phyloP scores from a whole-genome alignment of 2,888 invertebrate genomes.

The Drosophila robusta region DNA sequence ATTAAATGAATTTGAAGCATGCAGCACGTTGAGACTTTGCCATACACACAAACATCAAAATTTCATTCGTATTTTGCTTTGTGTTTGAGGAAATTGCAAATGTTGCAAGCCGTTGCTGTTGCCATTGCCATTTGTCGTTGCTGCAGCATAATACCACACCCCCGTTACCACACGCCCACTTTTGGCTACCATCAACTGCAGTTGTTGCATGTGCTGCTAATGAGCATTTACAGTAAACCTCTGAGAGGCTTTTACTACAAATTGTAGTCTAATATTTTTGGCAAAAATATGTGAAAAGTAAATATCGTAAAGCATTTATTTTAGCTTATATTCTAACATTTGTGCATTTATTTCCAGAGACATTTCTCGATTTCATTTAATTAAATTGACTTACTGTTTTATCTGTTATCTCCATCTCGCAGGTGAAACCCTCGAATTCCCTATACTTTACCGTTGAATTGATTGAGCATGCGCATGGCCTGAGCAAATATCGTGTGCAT shows the following conservation, averaged over 20 bases:
- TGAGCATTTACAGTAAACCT: slow-evolving; percentile 23
- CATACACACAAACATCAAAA: slow-evolving; percentile 24
- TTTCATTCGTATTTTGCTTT: slow-evolving; percentile 19
- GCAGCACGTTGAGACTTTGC: slow-evolving; percentile 28
- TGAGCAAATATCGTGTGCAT: slow-evolving; percentile 82
- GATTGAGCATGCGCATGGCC: slow-evolving; percentile 81
- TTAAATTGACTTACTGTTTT: slow-evolving; percentile 13
- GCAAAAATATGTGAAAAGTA: slow-evolving; percentile 17
- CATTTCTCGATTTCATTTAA: slow-evolving; percentile 23
- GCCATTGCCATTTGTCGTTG: neutral
- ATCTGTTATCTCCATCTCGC: slow-evolving; percentile 18
- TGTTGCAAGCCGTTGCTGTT: slow-evolving; percentile 18
- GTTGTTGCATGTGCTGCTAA: slow-evolving; percentile 25
- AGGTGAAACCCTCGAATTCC: slow-evolving; percentile 84
- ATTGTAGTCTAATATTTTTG: neutral
- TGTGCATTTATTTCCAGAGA: neutral
- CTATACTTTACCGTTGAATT: slow-evolving; percentile 78
- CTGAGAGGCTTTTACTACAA: slow-evolving; percentile 5
- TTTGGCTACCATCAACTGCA: neutral
- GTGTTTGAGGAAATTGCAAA: slow-evolving; percentile 31
- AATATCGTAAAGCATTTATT: slow-evolving; percentile 13
- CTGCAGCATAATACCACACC: slow-evolving; percentile 10
- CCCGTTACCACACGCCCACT: neutral
- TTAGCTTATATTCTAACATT: neutral
- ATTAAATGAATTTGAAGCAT: slow-evolving; percentile 53